Conservation (phyloP, 2,888 invertebrate genomes). For the Monopis laevigella region DNA sequence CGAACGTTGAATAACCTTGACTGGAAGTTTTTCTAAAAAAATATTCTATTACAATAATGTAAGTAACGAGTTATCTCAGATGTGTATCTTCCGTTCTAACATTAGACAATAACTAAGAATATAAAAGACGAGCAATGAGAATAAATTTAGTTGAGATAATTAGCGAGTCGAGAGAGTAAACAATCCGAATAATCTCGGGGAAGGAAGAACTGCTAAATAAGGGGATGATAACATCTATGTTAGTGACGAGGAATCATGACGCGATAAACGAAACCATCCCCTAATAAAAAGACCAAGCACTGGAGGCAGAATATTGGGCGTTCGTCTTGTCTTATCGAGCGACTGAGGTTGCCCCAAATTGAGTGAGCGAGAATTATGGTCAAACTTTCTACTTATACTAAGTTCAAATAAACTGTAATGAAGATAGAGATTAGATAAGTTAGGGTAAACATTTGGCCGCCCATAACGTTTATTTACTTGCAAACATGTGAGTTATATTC, state of each 20-base stretch:
- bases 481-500: too few relatives aligned
- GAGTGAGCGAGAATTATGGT: slow-evolving; percentile 57
- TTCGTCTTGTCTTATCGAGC: slow-evolving; percentile 42
- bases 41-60: background rate
- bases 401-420: slow-evolving; percentile 56
- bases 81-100: background rate
- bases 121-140: background rate
- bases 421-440: slow-evolving; percentile 52
- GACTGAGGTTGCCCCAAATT: slow-evolving; percentile 53
- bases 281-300: slow-evolving; percentile 50
- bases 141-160: slow-evolving; percentile 1
- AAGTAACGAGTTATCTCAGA: background rate
- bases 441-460: slow-evolving; percentile 41
- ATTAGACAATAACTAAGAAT: background rate
- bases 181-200: slow-evolving; percentile 15
- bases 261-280: slow-evolving; percentile 40
- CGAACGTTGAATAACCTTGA: slow-evolving; percentile 9
- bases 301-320: slow-evolving; percentile 42
- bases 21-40: slow-evolving; percentile 1
- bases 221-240: slow-evolving; percentile 39
- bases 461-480: too few relatives aligned
- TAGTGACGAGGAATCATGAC: slow-evolving; percentile 42
- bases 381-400: slow-evolving; percentile 43
- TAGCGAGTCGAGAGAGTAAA: slow-evolving; percentile 9
- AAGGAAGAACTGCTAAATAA: slow-evolving; percentile 37